Evolutionary conservation across 2,888 invertebrate genomes (phyloP).

Genomic region (Nomada ruficornis): DNA sequence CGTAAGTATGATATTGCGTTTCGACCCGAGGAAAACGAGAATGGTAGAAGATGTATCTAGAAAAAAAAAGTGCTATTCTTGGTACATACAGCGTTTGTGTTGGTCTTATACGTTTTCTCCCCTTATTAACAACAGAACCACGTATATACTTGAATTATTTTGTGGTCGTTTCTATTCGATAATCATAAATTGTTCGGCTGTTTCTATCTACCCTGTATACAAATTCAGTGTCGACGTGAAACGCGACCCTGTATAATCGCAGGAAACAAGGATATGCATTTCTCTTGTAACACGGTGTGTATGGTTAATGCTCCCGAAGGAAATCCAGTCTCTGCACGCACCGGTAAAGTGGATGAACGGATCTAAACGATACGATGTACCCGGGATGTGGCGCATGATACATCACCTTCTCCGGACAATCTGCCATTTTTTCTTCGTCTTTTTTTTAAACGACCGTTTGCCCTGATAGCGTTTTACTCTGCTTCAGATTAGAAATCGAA

Average conservation of each 20-base stretch:
- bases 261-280: slow-evolving; percentile 66
- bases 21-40: background rate
- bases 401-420: no score
- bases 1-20: background rate
- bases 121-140: background rate
- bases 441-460: no score
- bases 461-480: no score
- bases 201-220: slow-evolving; percentile 66
- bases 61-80: background rate
- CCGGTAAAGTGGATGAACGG: slow-evolving; percentile 46
- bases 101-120: background rate
- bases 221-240: slow-evolving; percentile 41
- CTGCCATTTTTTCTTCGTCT: no score
- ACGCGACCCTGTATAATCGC: slow-evolving; percentile 39
- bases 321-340: slow-evolving; percentile 51
- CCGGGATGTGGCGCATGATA: no score
- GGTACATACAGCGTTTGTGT: background rate
- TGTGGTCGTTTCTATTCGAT: slow-evolving; percentile 13
- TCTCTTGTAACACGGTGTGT: slow-evolving; percentile 67
- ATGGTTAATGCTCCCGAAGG: slow-evolving; percentile 51
- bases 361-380: slow-evolving; percentile 25
- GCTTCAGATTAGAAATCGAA: no score
- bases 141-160: slow-evolving; percentile 5
- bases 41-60: background rate
- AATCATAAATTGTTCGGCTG: slow-evolving; percentile 44